Conservation (phyloP, 2,888 invertebrate genomes). For the Nebria salina region DNA sequence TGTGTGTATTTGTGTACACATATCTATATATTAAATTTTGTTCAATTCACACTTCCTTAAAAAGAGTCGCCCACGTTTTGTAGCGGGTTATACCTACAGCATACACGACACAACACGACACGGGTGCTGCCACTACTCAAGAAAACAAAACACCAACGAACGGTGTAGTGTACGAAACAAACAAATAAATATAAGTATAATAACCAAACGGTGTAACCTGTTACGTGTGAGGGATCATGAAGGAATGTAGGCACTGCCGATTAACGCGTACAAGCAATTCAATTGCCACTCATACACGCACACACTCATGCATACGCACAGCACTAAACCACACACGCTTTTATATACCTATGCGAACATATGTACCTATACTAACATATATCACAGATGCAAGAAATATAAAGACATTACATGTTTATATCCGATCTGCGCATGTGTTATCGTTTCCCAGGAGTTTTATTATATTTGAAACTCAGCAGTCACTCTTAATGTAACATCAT, state of each 20-base stretch:
- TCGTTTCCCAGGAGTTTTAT: too few species aligned
- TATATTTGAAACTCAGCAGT: too few species aligned
- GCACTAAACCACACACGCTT: not conserved
- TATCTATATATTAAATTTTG: not conserved
- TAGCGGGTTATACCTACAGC: not conserved
- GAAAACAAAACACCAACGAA: constrained; percentile 14
- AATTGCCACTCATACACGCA: constrained; percentile 19
- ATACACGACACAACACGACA: not conserved
- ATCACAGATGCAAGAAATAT: not conserved
- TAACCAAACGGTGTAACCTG: constrained; percentile 7
- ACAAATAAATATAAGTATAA: not conserved
- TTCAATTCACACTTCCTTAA: constrained; percentile 17
- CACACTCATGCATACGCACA: not conserved
- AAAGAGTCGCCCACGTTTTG: constrained; percentile 1
- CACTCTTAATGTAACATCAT: too few species aligned
- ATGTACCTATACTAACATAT: not conserved
- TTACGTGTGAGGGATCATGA: constrained; percentile 28
- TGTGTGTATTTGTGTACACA: not conserved
- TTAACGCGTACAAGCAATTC: constrained; percentile 38
- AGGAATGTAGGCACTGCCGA: constrained; percentile 39
- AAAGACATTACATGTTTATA: too few species aligned
- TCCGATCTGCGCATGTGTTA: too few species aligned
- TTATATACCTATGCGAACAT: not conserved
- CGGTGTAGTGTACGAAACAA: not conserved
- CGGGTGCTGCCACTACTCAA: constrained; percentile 7